These are phyloP conservation scores for Dynastes tityus DNA, from an alignment of 2,888 invertebrate genomes.

Conservation along the genomic window DNA sequence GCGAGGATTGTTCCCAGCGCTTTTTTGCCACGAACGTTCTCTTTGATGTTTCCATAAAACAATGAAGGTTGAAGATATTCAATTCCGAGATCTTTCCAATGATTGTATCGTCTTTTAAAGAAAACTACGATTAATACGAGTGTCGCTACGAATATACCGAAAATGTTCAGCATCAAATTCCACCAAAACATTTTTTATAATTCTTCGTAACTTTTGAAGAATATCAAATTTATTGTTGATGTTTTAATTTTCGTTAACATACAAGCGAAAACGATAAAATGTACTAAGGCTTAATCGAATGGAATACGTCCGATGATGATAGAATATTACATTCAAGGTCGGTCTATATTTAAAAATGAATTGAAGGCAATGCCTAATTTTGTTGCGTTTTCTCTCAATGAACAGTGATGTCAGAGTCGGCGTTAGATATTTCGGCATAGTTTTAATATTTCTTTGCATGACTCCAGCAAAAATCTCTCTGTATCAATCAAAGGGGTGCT, in stretches of 20 bases:
- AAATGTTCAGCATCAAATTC: background rate
- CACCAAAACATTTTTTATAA: conserved; percentile 13
- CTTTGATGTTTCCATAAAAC: conserved; percentile 60
- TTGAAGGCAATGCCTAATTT: background rate
- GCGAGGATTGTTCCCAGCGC: conserved; percentile 47
- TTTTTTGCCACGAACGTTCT: conserved; percentile 51
- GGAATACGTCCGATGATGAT: no score
- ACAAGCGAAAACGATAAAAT: no score
- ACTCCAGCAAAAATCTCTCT: no score
- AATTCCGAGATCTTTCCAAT: conserved; percentile 62
- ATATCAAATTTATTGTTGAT: no score
- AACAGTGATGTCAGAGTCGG: background rate
- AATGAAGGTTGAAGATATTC: conserved; percentile 59
- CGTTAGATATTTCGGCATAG: background rate
- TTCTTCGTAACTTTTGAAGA: no score
- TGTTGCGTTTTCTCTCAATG: background rate
- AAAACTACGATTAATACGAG: conserved; percentile 30
- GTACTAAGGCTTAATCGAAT: no score
- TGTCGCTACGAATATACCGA: background rate
- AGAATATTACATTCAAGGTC: no score
- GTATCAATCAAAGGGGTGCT: no score
- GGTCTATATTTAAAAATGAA: background rate
- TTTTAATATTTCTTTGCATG: background rate
- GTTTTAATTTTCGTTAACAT: no score
- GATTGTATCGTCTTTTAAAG: conserved; percentile 55